Evolutionary conservation across 2,113 vertebrate species (phyloP).

Genomic region (Pomatorhinus ruficollis): DNA sequence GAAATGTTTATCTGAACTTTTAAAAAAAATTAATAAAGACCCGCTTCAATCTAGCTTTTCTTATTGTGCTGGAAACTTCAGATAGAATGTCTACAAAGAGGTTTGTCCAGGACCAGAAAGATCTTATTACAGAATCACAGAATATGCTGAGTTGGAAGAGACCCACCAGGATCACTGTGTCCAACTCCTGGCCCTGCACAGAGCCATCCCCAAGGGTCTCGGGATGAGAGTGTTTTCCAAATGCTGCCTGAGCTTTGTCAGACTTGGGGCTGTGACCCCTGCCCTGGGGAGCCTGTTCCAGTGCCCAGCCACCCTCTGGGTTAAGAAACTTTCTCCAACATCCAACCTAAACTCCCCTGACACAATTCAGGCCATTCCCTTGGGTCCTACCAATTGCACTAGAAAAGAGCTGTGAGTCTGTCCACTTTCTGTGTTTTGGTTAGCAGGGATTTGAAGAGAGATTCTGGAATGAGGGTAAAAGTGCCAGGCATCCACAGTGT

Average conservation of each 20-base stretch:
- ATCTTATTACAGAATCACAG: background rate
- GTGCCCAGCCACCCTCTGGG: background rate
- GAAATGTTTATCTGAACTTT: background rate
- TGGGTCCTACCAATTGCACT: no score
- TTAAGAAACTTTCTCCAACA: background rate
- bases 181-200: background rate
- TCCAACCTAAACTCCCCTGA: background rate
- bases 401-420: background rate
- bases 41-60: background rate
- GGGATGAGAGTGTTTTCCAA: background rate
- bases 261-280: background rate
- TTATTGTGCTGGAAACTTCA: background rate
- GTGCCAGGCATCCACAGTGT: background rate
- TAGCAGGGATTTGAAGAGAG: background rate
- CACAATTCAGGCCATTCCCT: background rate
- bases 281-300: background rate
- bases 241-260: background rate
- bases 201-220: background rate
- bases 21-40: background rate
- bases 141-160: background rate
- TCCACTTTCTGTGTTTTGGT: background rate
- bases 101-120: background rate
- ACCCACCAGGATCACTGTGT: no score
- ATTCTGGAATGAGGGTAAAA: background rate
- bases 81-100: background rate